phyloP scores from a whole-genome alignment of 2,113 vertebrate genomes.

The Sula dactylatra region DNA sequence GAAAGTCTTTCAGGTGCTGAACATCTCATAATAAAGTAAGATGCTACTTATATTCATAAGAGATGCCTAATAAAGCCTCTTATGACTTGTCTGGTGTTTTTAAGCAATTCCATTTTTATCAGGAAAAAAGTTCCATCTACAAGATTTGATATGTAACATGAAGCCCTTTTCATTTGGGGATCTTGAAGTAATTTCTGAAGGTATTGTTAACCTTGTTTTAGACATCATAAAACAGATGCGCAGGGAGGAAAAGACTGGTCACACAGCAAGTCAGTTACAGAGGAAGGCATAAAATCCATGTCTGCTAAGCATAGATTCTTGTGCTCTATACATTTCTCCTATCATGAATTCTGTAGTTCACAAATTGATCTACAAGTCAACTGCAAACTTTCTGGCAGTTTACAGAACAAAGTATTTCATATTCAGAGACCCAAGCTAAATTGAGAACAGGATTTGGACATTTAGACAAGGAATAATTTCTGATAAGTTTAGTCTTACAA shows the following conservation, averaged over 20 bases:
- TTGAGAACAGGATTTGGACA: not conserved
- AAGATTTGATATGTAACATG: not conserved
- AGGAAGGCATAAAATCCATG: not conserved
- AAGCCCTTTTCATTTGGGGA: not conserved
- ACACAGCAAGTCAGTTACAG: not conserved
- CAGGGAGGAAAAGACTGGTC: not conserved
- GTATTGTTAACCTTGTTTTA: not conserved
- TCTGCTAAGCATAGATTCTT: not conserved
- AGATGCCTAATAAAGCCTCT: not conserved
- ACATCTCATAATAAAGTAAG: not conserved
- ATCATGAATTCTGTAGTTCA: not conserved
- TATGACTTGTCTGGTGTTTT: not conserved
- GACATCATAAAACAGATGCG: not conserved
- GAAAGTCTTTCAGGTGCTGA: not conserved
- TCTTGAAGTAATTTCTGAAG: not conserved
- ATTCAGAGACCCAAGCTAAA: not conserved
- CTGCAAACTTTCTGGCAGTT: not conserved
- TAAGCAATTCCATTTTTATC: not conserved
- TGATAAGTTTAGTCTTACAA: not conserved
- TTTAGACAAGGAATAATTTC: not conserved
- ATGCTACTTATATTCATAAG: not conserved
- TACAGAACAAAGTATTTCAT: not conserved
- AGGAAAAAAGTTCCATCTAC: not conserved
- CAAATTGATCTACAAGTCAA: not conserved
- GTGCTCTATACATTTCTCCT: not conserved